Evolutionary conservation across 2,797 vertebrate genomes (phyloP).

Genomic region (Emydoidea blandingii): DNA sequence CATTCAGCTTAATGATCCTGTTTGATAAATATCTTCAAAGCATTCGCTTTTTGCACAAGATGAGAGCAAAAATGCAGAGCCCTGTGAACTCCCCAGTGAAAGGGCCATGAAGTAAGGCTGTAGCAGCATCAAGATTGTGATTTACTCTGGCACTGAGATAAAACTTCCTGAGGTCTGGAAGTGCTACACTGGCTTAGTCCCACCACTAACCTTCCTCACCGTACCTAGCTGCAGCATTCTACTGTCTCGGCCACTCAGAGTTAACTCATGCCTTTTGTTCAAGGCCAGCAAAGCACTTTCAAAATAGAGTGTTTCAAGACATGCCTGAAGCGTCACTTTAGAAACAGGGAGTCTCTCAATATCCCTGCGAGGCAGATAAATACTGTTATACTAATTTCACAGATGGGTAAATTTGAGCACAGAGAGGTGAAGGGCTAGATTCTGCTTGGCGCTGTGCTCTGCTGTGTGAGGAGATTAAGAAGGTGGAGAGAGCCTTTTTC

Average conservation of each 20-base stretch:
- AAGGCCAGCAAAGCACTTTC: slow-evolving; percentile 5
- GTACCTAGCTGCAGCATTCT: not conserved
- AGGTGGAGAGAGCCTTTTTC: not conserved
- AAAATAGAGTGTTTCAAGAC: slow-evolving; percentile 63
- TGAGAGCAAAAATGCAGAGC: not conserved
- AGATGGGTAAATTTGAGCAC: slow-evolving; percentile 55
- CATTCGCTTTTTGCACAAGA: not conserved
- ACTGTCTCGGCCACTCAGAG: not conserved
- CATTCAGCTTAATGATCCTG: not conserved
- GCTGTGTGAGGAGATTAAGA: slow-evolving; percentile 49
- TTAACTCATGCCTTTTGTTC: not conserved
- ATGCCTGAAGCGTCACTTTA: slow-evolving; percentile 63
- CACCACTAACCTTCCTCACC: not conserved
- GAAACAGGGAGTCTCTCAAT: slow-evolving; percentile 48
- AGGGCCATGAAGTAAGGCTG: rapidly evolving
- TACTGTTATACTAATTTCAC: slow-evolving; percentile 75
- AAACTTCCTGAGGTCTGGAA: not conserved
- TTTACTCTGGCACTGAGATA: rapidly evolving
- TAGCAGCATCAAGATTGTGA: not conserved
- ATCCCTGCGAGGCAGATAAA: slow-evolving; percentile 69
- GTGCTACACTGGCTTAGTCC: not conserved
- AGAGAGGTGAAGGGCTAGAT: slow-evolving; percentile 61
- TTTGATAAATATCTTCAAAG: not conserved
- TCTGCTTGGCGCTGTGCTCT: slow-evolving; percentile 34
- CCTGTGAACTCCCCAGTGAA: not conserved